Conservation (phyloP, 2,113 vertebrate genomes). For the Apteryx mantelli region DNA sequence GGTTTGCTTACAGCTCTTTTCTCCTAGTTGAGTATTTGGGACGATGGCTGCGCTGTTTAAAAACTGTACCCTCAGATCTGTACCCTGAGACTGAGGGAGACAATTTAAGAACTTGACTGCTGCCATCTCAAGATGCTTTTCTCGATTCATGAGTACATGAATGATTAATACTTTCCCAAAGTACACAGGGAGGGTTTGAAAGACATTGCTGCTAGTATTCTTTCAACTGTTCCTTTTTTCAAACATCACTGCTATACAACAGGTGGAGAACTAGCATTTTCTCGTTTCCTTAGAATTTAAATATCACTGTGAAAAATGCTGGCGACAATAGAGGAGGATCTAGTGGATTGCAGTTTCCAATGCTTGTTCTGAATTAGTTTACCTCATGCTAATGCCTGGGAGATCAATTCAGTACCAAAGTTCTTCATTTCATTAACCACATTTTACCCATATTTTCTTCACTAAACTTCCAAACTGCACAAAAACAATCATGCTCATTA, state of each 20-base stretch:
- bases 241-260: not conserved
- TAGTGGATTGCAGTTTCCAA: not conserved
- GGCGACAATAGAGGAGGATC: not conserved
- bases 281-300: not conserved
- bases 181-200: not conserved
- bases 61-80: not conserved
- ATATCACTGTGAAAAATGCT: not conserved
- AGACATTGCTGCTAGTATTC: not conserved
- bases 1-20: not conserved
- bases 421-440: not conserved
- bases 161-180: not conserved
- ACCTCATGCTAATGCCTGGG: not conserved
- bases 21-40: not conserved
- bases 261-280: not conserved
- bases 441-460: not conserved
- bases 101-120: not conserved
- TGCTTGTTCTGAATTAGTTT: not conserved
- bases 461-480: not conserved
- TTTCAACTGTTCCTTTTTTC: not conserved
- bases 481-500: not conserved
- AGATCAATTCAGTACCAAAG: not conserved
- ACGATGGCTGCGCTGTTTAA: not conserved
- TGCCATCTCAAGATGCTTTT: not conserved
- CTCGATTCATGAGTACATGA: fast-evolving
- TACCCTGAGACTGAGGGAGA: not conserved